Percentiles rank a stretch among this genome's conserved stretches.
Evolutionary conservation across 1,140 invertebrate genomes (phyloP).

Genomic region (Pseudomyrmex gracilis): DNA sequence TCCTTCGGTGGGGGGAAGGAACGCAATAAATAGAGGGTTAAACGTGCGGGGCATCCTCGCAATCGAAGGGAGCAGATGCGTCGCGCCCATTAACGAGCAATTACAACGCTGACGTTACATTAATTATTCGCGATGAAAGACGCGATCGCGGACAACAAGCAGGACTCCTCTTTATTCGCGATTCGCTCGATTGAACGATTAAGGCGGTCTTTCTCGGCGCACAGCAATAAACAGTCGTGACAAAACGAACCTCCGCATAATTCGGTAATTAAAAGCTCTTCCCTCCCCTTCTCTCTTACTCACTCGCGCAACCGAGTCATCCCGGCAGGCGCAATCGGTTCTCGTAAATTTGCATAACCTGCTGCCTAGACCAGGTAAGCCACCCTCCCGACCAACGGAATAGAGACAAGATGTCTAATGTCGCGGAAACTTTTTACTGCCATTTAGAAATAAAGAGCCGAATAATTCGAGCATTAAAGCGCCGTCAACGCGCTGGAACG

Average conservation of each 20-base stretch:
- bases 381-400: slow-evolving; percentile 41
- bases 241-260: slow-evolving; percentile 74
- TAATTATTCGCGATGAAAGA: slow-evolving; percentile 74
- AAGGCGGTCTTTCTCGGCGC: slow-evolving; percentile 66
- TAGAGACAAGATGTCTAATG: slow-evolving; percentile 81
- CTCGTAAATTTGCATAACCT: slow-evolving; percentile 81
- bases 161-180: slow-evolving; percentile 72
- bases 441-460: slow-evolving; percentile 71
- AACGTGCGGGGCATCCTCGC: slow-evolving; percentile 3
- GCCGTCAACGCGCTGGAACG: slow-evolving; percentile 33
- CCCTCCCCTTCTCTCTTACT: slow-evolving; percentile 47
- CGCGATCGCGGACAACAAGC: slow-evolving; percentile 67
- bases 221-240: slow-evolving; percentile 68
- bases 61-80: slow-evolving; percentile 70
- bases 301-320: slow-evolving; percentile 17
- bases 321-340: slow-evolving; percentile 8
- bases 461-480: slow-evolving; percentile 71
- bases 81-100: slow-evolving; percentile 79
- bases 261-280: slow-evolving; percentile 82
- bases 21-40: slow-evolving; percentile 12
- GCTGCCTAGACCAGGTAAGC: slow-evolving; percentile 72
- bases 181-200: slow-evolving; percentile 83
- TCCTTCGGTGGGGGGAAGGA: background rate
- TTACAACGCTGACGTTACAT: slow-evolving; percentile 78
- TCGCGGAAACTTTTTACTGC: slow-evolving; percentile 81